These are phyloP conservation scores for Nowickia ferox DNA, from an alignment of 2,888 invertebrate species.

Conservation along the genomic window DNA sequence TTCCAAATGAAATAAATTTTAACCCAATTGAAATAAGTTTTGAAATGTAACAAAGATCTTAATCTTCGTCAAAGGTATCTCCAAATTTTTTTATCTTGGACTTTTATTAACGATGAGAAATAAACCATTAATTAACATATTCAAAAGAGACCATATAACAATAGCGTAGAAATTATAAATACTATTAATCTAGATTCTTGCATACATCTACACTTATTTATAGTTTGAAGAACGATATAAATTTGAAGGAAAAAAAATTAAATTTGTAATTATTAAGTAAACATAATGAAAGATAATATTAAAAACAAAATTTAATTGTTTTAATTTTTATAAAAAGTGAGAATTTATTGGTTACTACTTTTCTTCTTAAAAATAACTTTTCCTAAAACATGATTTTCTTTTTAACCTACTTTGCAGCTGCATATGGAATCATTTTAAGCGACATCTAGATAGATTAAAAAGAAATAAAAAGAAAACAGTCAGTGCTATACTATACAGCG, in stretches of 20 bases:
- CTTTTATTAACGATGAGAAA: conserved; percentile 11
- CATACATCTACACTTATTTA: conserved; percentile 1
- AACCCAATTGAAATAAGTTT: conserved; percentile 24
- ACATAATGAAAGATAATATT: conserved; percentile 14
- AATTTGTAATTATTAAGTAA: conserved; percentile 39
- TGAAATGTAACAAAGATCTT: conserved; percentile 61
- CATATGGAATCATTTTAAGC: conserved; percentile 8
- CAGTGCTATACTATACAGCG: not conserved
- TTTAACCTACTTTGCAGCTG: conserved; percentile 16
- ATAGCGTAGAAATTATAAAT: conserved; percentile 45
- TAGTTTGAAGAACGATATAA: conserved; percentile 48
- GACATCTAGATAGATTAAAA: conserved; percentile 55
- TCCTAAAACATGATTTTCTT: not conserved
- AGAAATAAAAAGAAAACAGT: conserved; percentile 41
- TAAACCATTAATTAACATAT: conserved; percentile 25
- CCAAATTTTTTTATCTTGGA: conserved; percentile 13
- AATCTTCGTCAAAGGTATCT: conserved; percentile 62
- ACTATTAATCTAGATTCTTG: conserved; percentile 4
- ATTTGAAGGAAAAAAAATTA: conserved; percentile 40
- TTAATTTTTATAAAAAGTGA: conserved; percentile 40
- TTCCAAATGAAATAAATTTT: conserved; percentile 50
- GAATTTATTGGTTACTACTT: not conserved
- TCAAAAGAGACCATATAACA: conserved; percentile 46
- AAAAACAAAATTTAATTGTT: conserved; percentile 21
- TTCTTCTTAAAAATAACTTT: conserved; percentile 20